Evolutionary conservation across 2,797 vertebrate genomes (phyloP).

Genomic region (Ataeniobius toweri): DNA sequence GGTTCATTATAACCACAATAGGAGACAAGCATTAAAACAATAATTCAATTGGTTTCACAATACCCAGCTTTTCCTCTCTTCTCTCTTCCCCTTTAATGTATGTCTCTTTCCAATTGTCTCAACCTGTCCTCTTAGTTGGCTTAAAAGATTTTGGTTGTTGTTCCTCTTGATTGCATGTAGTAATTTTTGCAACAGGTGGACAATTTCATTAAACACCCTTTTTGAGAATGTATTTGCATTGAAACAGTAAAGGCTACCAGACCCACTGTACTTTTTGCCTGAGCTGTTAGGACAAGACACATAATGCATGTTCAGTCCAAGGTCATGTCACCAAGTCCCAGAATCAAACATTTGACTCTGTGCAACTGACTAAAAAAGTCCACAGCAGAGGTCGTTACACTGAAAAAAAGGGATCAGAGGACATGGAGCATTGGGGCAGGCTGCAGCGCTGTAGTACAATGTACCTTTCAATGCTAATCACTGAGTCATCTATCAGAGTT

Average conservation of each 20-base stretch:
- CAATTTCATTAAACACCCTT: background rate
- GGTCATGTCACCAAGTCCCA: constrained; percentile 41
- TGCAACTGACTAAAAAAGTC: constrained; percentile 54
- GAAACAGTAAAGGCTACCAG: background rate
- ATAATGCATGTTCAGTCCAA: constrained; percentile 36
- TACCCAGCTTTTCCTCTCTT: background rate
- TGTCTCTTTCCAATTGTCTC: background rate
- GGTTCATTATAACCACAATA: background rate
- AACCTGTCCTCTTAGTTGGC: background rate
- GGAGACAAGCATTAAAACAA: background rate
- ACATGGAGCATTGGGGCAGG: constrained; percentile 47
- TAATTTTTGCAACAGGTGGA: background rate
- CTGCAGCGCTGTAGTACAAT: constrained; percentile 54
- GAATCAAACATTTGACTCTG: constrained; percentile 54
- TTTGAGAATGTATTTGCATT: background rate
- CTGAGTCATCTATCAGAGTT: constrained; percentile 83
- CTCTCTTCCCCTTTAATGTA: background rate
- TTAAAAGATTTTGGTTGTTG: background rate
- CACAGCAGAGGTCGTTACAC: constrained; percentile 57
- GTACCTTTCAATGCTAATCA: constrained; percentile 79
- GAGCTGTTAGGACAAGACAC: background rate
- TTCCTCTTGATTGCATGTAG: background rate
- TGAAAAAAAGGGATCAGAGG: constrained; percentile 61
- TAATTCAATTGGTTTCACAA: background rate
- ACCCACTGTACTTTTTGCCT: background rate